phyloP scores from a whole-genome alignment of 2,113 vertebrate species.

The Hucho hucho region DNA sequence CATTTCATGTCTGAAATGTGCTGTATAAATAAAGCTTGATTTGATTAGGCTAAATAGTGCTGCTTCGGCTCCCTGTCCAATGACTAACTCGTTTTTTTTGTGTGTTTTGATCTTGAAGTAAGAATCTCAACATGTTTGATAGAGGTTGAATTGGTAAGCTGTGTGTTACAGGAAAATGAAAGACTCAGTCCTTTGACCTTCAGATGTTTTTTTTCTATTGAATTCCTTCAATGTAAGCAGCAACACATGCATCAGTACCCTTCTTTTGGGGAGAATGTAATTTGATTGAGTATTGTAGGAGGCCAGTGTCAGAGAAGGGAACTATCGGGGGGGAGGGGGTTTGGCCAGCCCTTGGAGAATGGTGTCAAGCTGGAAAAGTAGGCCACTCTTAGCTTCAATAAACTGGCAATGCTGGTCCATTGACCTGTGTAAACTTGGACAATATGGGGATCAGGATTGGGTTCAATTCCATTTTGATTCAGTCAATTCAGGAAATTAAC shows the following conservation, averaged over 20 bases:
- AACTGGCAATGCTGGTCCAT: background rate
- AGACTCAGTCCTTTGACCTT: too few relatives aligned
- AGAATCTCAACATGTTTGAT: too few relatives aligned
- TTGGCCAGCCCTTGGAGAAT: slow-evolving; percentile 22
- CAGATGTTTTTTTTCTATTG: background rate
- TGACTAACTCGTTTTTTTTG: background rate
- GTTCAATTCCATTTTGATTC: background rate
- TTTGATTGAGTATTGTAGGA: slow-evolving; percentile 27
- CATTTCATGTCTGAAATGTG: too few relatives aligned
- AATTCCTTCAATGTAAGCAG: background rate
- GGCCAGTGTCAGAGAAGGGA: slow-evolving; percentile 22
- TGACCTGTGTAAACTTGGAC: background rate
- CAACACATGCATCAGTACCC: background rate
- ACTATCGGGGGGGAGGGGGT: too few relatives aligned
- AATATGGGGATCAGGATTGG: background rate
- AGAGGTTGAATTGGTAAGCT: too few relatives aligned
- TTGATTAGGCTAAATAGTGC: background rate
- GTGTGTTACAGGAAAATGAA: too few relatives aligned
- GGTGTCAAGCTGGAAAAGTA: slow-evolving; percentile 18
- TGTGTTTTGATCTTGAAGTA: background rate
- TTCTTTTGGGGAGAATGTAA: slow-evolving; percentile 16
- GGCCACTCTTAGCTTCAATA: background rate
- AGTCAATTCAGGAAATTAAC: background rate
- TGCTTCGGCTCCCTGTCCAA: background rate
- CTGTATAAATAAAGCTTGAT: too few relatives aligned